Base-by-base conservation (phyloP, 2,113 vertebrate species). In the Ceuthmochares aereus region DNA sequence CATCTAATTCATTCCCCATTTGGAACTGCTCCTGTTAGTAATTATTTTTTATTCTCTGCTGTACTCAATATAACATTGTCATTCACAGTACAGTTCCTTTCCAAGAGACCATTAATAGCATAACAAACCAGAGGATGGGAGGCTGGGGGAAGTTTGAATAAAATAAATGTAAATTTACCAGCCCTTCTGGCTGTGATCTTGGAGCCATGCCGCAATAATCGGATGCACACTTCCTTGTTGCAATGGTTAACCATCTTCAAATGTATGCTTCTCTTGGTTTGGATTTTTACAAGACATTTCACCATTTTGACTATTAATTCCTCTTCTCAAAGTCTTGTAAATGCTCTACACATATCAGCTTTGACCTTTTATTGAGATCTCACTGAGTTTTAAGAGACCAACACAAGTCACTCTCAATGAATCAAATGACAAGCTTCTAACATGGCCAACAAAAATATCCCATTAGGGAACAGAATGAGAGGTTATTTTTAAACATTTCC, bases 231-330 rank as follows among this genome's bases (percentile, higher is more conserved):
- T 49, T 99, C 98, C 91, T 98, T 98, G 68, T 95, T 97, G 42
- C 99, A 99, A 97, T 99, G 98, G 96, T 99, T 99, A 96, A 99
- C 98, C 98, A 99, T 98, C 32, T 98, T 98, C 70, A 99, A 97
- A 91, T 98, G 98, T 93, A 99, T 98, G 93, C 98, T 99, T 94
- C 98, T 98, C 49, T 98, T 98, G 30, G 99, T 99, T 79, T 98
- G 99, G 96, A 99, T 99, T 98, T 98, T 99, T 96, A 99, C 98
- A 97, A 99, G 98, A 96, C 99, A 99, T 97, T 99, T 99, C 97
- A 99, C 98, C 96, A 98, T 98, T 54, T 97, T 98, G 47, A 51
- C 90, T 91, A 77, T n/a, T 70, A 87, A 66, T 81, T 85, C 30
- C 54, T 76, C 87, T 64, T 90, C 75, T 93, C 72, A 95, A 49